Conservation (phyloP, 1,140 invertebrate genomes). For the Stegodyphus dumicola region DNA sequence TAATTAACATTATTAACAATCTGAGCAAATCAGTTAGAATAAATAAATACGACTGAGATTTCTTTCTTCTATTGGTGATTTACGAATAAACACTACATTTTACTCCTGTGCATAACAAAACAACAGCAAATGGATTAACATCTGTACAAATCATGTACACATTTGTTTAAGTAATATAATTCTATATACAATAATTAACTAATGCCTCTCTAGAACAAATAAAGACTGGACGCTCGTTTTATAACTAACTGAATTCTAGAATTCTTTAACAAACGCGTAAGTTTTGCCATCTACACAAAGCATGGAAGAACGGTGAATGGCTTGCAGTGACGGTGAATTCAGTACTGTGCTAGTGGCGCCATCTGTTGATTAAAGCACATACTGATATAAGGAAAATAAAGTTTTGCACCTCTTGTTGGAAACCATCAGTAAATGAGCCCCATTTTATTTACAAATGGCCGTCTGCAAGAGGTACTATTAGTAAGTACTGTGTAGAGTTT, state of each 20-base stretch:
- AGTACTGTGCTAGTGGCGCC: constrained; percentile 49
- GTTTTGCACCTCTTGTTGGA: constrained; percentile 10
- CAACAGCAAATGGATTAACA: constrained; percentile 10
- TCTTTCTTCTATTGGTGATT: too few relatives aligned
- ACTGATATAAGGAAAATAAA: constrained; percentile 33
- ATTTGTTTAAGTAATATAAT: constrained; percentile 11
- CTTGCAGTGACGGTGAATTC: constrained; percentile 11
- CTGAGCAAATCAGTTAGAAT: too few relatives aligned
- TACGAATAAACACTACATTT: too few relatives aligned
- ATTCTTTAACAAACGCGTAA: not conserved
- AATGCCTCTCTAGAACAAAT: constrained; percentile 28
- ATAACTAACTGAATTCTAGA: not conserved
- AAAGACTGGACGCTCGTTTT: constrained; percentile 5
- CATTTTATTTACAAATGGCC: constrained; percentile 55
- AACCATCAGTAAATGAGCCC: constrained; percentile 54
- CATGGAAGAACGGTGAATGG: constrained; percentile 50
- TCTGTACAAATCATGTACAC: constrained; percentile 41
- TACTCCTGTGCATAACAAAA: constrained; percentile 21
- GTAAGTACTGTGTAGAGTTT: too few relatives aligned
- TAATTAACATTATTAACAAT: too few relatives aligned
- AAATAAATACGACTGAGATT: too few relatives aligned
- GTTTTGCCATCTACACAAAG: constrained; percentile 29
- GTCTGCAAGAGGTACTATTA: constrained; percentile 13
- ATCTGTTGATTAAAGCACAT: constrained; percentile 47
- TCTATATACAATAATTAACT: constrained; percentile 19